phyloP scores from a whole-genome alignment of 2,113 vertebrate genomes.

The Chelonoidis abingdonii region DNA sequence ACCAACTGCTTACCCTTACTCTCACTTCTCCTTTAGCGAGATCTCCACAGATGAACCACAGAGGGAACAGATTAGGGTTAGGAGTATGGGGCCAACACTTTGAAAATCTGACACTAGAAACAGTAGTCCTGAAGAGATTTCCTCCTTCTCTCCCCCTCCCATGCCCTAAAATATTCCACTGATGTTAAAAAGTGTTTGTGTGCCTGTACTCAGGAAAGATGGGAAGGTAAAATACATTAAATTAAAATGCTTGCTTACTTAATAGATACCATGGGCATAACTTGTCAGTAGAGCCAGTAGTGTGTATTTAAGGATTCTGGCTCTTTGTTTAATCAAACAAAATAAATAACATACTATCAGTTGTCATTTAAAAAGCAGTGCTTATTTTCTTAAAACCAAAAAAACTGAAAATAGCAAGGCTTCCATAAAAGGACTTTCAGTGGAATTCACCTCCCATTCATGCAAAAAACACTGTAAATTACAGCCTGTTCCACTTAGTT shows the following conservation, averaged over 20 bases:
- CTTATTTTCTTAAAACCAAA: not conserved
- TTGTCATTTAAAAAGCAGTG: not conserved
- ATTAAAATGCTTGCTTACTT: conserved; percentile 45
- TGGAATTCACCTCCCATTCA: not conserved
- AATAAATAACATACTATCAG: not conserved
- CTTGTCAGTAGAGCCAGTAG: not conserved
- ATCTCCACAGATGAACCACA: not conserved
- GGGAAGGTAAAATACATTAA: conserved; percentile 20
- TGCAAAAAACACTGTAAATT: not conserved
- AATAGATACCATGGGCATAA: conserved; percentile 30
- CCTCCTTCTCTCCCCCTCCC: not conserved
- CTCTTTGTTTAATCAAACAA: not conserved
- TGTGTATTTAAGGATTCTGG: not conserved
- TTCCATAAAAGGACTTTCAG: not conserved
- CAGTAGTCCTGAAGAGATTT: conserved; percentile 47
- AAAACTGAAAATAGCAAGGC: not conserved
- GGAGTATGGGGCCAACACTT: conserved; percentile 7
- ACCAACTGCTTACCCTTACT: conserved; percentile 61
- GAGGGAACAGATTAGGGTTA: conserved; percentile 41
- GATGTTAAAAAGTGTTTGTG: conserved; percentile 27
- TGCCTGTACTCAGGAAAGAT: not conserved
- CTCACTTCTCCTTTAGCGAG: conserved; percentile 55
- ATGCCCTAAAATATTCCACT: not conserved
- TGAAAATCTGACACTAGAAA: conserved; percentile 38
- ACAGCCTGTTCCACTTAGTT: not conserved